Conservation (phyloP, 2,797 vertebrate species). For the Tragopan temminckii region DNA sequence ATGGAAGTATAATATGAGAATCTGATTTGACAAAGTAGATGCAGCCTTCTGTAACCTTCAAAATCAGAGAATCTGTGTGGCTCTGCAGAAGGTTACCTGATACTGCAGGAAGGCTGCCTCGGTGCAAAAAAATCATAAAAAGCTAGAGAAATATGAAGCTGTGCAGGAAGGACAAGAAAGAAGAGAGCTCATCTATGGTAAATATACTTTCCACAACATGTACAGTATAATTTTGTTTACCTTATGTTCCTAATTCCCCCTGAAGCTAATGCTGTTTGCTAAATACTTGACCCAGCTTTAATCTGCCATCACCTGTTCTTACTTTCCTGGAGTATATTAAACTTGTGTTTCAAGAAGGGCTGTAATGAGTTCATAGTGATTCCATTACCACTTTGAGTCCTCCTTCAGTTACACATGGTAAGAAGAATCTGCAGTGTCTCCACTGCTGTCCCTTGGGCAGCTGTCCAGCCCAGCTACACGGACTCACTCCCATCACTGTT, state of each 20-base stretch:
- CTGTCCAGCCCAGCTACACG: not conserved
- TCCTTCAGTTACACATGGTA: not conserved
- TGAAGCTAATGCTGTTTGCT: not conserved
- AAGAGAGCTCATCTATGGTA: not conserved
- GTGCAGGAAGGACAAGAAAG: not conserved
- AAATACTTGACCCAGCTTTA: not conserved
- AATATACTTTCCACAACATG: not conserved
- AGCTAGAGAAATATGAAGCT: not conserved
- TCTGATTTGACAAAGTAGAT: not conserved
- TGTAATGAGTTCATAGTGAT: not conserved
- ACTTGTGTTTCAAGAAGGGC: not conserved
- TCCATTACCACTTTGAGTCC: not conserved
- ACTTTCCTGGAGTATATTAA: not conserved
- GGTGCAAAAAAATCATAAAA: not conserved
- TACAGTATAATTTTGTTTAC: not conserved
- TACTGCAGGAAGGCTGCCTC: not conserved
- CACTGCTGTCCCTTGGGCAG: not conserved
- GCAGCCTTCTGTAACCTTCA: not conserved
- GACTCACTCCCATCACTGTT: not conserved
- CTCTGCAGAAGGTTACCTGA: not conserved
- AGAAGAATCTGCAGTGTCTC: not conserved
- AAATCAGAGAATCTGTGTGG: not conserved
- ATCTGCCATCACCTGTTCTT: not conserved
- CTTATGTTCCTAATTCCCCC: not conserved
- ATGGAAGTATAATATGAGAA: not conserved